Evolutionary conservation across 2,888 invertebrate species (phyloP).

Genomic region (Biston betularia): DNA sequence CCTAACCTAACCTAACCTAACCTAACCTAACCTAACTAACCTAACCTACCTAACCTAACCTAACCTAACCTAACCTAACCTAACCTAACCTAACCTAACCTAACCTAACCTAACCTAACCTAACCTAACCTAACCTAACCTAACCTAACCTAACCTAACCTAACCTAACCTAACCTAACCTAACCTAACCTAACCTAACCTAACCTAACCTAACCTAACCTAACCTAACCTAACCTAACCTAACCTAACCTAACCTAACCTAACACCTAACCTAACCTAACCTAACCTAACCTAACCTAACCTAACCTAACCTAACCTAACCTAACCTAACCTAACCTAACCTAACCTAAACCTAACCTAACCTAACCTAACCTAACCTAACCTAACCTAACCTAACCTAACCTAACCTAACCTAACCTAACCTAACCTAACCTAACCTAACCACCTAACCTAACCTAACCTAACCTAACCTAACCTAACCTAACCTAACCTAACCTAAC

Average conservation of each 20-base stretch:
- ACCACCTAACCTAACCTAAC: constrained; percentile 10
- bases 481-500: constrained; percentile 11
- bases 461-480: constrained; percentile 11
- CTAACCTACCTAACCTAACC: constrained; percentile 34
- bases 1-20: constrained; percentile 15
- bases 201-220: constrained; percentile 3
- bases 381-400: constrained; percentile 10
- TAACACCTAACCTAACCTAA: constrained; percentile 10
- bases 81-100: constrained; percentile 40
- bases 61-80: constrained; percentile 39
- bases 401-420: constrained; percentile 11
- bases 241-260: constrained; percentile 10
- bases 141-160: constrained; percentile 8
- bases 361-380: constrained; percentile 12
- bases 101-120: constrained; percentile 39
- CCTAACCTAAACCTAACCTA: constrained; percentile 12
- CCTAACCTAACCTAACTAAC: constrained; percentile 34
- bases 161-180: constrained; percentile 10
- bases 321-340: constrained; percentile 11
- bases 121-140: constrained; percentile 27
- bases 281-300: constrained; percentile 10
- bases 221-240: constrained; percentile 10
- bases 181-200: constrained; percentile 10
- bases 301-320: constrained; percentile 10
- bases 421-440: constrained; percentile 11